Base-by-base conservation (phyloP, 1,140 invertebrate species). In the Trichonephila clavipes region DNA sequence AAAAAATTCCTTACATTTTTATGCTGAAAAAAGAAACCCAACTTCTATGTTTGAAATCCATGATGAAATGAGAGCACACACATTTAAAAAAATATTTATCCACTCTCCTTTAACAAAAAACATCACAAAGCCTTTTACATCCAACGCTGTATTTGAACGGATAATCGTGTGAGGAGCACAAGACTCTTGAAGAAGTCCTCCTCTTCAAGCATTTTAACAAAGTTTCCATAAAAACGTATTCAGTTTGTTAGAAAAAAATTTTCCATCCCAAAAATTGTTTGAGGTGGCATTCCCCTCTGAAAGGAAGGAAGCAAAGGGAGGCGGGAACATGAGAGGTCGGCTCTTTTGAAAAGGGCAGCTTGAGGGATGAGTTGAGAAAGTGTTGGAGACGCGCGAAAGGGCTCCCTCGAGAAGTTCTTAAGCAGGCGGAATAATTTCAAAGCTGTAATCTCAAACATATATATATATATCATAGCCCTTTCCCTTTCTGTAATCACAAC, bases 381-480 rank as follows among this genome's bases (percentile, higher is more conserved):
- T 88, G 62, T 88, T 6, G n/a, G 24, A 40, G 86, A 64, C 34
- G 86, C 85, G 58, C 51, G 44, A 86, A 51, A 51, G 58, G 85
- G 40, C 83, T 64, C 86, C 89, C 89, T 40, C 72, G 51, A 90
- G 72, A 82, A 62, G 28, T 62, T 90, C 69, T 61, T 82, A 90
- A 90, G 89, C 72, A 90, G 89, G 89, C 89, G 77, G 89, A 90
- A 90, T 90, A 82, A 90, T 90, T 90, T 85, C 24, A 58, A 85
- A 85, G 83, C 58, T 61, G 51, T 61, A 28, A 59, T 85, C 83
- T 61, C 51, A 85, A 61, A 61, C 58, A 59, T 2, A 40, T 40
- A 40, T 40, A 40, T 40, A 40, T 40, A 40, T 40, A 40, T 85
- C 16, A 28, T 61, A 59, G 83, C 83, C 24, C 58, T 28, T 5